Percentiles rank a stretch among this genome's conserved stretches.
phyloP scores from a whole-genome alignment of 1,140 invertebrate species.

The Drosophila subobscura region DNA sequence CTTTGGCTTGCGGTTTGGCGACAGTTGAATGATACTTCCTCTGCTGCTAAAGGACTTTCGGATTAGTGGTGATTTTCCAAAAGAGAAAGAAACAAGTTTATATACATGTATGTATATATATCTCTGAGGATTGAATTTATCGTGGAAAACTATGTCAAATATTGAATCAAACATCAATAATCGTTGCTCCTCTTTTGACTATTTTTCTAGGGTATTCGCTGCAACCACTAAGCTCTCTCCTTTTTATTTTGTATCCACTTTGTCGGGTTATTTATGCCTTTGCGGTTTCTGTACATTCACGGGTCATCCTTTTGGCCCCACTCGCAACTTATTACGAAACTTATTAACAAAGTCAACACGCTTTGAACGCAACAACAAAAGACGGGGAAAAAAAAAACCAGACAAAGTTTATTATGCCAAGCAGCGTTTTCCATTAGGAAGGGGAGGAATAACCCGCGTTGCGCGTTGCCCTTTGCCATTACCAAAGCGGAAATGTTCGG shows the following conservation, averaged over 20 bases:
- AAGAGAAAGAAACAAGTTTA: neutral
- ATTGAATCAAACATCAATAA: too few species aligned
- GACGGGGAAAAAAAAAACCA: conserved; percentile 3
- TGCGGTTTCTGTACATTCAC: conserved; percentile 55
- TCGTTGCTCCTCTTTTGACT: neutral
- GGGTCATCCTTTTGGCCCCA: conserved; percentile 38
- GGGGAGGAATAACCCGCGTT: conserved; percentile 40
- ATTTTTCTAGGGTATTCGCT: conserved; percentile 14
- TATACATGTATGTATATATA: too few species aligned
- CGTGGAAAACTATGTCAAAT: too few species aligned
- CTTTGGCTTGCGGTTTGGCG: conserved; percentile 39
- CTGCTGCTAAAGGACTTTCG: neutral
- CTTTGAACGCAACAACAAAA: conserved; percentile 39
- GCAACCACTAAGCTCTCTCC: conserved; percentile 28
- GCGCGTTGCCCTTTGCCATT: conserved; percentile 37
- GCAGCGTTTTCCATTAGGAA: conserved; percentile 70
- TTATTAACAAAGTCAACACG: conserved; percentile 82
- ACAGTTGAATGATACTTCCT: conserved; percentile 38
- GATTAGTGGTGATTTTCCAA: neutral
- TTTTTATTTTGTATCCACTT: conserved; percentile 43
- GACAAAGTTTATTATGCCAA: conserved; percentile 73
- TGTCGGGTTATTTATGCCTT: conserved; percentile 65
- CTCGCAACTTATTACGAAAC: conserved; percentile 73
- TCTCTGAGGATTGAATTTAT: too few species aligned
- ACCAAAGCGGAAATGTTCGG: conserved; percentile 66